phyloP scores from a whole-genome alignment of 2,113 vertebrate genomes.

The Siniperca chuatsi region DNA sequence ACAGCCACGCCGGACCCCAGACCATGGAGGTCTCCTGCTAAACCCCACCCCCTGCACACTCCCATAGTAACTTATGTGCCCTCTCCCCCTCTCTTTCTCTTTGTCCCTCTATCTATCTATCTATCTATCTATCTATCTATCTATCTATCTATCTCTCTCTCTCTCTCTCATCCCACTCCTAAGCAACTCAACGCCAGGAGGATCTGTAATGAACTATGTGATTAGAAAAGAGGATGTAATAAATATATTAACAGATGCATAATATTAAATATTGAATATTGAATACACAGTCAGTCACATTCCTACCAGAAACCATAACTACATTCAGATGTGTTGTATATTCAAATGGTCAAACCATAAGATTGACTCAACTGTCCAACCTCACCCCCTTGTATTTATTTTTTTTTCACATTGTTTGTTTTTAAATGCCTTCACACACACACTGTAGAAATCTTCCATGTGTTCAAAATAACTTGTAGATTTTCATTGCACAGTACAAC shows the following conservation, averaged over 20 bases:
- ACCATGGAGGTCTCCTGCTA: conserved; percentile 98
- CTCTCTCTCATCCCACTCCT: conserved; percentile 48
- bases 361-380: conserved; percentile 47
- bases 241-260: conserved; percentile 78
- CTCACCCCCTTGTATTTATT: conserved; percentile 66
- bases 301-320: conserved; percentile 58
- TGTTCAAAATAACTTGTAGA: conserved; percentile 15
- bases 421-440: conserved; percentile 32
- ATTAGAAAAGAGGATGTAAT: conserved; percentile 77
- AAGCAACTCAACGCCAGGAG: conserved; percentile 52
- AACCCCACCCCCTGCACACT: conserved; percentile 51
- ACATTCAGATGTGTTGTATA: conserved; percentile 62
- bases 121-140: not conserved
- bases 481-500: conserved; percentile 15
- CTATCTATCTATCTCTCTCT: not conserved
- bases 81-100: conserved; percentile 24
- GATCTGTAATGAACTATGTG: conserved; percentile 73
- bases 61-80: conserved; percentile 72
- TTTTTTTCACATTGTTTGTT: conserved; percentile 58
- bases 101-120: conserved; percentile 20
- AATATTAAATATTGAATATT: conserved; percentile 72
- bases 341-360: conserved; percentile 43
- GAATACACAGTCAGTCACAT: conserved; percentile 69
- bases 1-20: conserved; percentile 87
- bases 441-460: conserved; percentile 33